Conservation (phyloP, 2,113 vertebrate species). For the Anser cygnoides region DNA sequence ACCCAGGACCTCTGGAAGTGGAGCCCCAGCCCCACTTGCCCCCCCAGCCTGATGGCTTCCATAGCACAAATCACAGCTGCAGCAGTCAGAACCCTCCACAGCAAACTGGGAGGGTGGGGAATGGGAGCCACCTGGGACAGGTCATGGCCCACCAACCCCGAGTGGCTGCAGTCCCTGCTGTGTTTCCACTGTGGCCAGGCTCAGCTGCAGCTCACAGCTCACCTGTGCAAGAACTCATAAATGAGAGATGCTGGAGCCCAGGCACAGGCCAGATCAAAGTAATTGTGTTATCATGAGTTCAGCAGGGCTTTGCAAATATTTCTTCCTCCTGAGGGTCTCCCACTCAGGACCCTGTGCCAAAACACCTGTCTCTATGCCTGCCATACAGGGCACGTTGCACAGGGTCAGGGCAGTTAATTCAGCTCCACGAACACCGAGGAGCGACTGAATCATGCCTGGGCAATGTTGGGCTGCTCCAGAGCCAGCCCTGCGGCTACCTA, state of each 20-base stretch:
- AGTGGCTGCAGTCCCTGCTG: background rate
- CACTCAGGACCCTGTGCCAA: background rate
- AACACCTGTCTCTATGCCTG: background rate
- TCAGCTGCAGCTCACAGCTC: background rate
- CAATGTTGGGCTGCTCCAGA: background rate
- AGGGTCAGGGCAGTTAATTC: background rate
- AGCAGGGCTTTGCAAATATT: background rate
- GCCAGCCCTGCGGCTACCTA: background rate
- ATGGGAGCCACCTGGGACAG: fast-evolving
- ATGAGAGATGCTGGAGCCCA: background rate
- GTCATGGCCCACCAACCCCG: background rate
- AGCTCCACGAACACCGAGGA: background rate
- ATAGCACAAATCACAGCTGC: background rate
- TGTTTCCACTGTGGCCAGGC: fast-evolving
- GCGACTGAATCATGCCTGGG: background rate
- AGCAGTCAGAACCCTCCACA: background rate
- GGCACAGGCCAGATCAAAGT: background rate
- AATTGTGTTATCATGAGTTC: fast-evolving
- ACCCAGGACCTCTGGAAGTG: too few species aligned
- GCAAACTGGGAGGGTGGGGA: background rate
- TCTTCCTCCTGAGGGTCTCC: background rate
- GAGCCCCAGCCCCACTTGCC: background rate
- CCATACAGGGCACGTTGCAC: background rate
- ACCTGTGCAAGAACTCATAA: fast-evolving
- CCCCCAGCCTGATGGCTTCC: background rate